Base-by-base conservation (phyloP, 2,113 vertebrate species). In the Gymnobelideus leadbeateri region DNA sequence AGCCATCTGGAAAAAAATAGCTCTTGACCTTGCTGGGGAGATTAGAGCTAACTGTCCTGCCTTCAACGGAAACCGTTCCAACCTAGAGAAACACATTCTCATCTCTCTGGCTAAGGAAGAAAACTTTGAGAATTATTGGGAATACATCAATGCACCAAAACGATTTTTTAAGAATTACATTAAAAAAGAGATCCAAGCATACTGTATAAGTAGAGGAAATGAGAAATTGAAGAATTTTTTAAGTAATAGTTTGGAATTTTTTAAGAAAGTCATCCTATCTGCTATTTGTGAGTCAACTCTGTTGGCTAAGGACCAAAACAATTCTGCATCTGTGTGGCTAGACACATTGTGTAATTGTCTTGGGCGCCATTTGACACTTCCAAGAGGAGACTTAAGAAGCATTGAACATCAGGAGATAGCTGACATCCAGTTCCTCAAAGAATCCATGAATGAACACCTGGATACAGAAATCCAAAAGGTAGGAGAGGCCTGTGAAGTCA, bases 61-160 rank as follows among this genome's bases (percentile, higher is more conserved):
- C 26, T 99, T 99, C 96, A 92, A 0, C 23, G 98, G 97, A 91
- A 99, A 97, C 92, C 98, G 98, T 47, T 57, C 96, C 84, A 98
- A 97, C 47, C 96, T 99, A 89, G 99, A 99, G 91, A 97, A 98
- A 57, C 98, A 98, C 94, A 96, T 99, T 53, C 97, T 99, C 91
- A 98, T 68, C 61, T 97, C 96, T 50, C 96, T 99, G 55, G 99
- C 99, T 91, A 9, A 99, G 91, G 68, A 99, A n/a, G 98, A 99
- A 68, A 95, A 98, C 0, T 99, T 99, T 98, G 52, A 95, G 12
- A 77, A 98, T 0, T 99, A 98, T 24, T 96, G 57, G 23, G 0
- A 50, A 0, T 99, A 99, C 95, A 52, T 99, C 84, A 1, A 0
- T 0, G 0, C 0, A 0, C 96, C 98, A 93, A 0, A n/a, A 84